A percentile compares a stretch with the other conserved stretches of the same genome.
These are phyloP conservation scores for Heliconius ismenius DNA, from an alignment of 2,888 invertebrate species.

Conservation along the genomic window DNA sequence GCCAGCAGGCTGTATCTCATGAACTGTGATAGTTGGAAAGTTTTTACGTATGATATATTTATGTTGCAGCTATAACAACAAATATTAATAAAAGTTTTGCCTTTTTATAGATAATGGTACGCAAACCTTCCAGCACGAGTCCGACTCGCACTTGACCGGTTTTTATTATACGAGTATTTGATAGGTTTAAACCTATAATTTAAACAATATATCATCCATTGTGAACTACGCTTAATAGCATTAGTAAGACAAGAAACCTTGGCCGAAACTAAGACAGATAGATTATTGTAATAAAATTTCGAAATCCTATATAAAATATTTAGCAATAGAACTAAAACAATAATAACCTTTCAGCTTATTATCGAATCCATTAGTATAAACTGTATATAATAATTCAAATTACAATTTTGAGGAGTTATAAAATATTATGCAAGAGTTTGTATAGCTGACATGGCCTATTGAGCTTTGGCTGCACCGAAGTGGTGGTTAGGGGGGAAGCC, in stretches of 20 bases:
- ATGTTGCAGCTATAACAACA: too few relatives aligned
- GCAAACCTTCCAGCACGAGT: too few relatives aligned
- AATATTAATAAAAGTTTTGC: too few relatives aligned
- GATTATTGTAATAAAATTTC: constrained; percentile 10
- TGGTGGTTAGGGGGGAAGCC: constrained; percentile 55
- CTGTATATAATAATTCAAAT: constrained; percentile 43
- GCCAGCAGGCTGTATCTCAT: too few relatives aligned
- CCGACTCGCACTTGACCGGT: too few relatives aligned
- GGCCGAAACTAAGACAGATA: background rate
- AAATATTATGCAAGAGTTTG: constrained; percentile 56
- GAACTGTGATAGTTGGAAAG: too few relatives aligned
- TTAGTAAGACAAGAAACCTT: background rate
- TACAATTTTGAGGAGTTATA: constrained; percentile 44
- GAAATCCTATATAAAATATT: constrained; percentile 16
- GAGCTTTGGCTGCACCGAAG: constrained; percentile 59
- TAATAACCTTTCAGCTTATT: constrained; percentile 37
- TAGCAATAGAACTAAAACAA: constrained; percentile 28
- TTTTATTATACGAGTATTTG: too few relatives aligned
- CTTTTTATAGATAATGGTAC: too few relatives aligned
- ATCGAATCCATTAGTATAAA: constrained; percentile 34
- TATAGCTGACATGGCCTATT: constrained; percentile 61
- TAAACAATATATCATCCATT: background rate
- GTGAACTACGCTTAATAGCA: background rate
- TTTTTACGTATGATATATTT: too few relatives aligned
- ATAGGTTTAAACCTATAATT: background rate